A percentile compares a stretch with the other conserved stretches of the same genome.
phyloP scores from a whole-genome alignment of 2,797 vertebrate genomes.

The Megaceryle alcyon region DNA sequence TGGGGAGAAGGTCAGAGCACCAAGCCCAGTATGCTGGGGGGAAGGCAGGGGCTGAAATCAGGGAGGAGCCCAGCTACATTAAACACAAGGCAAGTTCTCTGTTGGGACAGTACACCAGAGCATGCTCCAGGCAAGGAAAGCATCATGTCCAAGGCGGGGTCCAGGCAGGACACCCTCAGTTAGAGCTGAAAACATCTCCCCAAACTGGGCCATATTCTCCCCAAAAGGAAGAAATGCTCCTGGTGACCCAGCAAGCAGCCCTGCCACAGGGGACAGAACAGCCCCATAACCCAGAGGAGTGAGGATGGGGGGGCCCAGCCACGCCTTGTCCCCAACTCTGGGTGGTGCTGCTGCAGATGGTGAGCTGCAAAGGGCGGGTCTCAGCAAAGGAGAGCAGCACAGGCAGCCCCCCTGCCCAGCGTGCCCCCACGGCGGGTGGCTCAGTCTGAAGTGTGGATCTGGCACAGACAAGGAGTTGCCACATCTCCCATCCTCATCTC shows the following conservation, averaged over 20 bases:
- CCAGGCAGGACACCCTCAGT: not conserved
- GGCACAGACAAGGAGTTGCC: rapidly evolving
- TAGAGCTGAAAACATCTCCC: not conserved
- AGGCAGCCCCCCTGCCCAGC: not conserved
- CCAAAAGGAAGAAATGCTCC: not conserved
- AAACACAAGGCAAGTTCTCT: not conserved
- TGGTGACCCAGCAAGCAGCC: not conserved
- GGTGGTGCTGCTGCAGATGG: not conserved
- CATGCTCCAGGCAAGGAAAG: not conserved
- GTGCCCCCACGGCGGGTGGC: not conserved
- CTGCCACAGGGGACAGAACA: not conserved
- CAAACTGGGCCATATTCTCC: not conserved
- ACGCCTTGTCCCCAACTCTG: not conserved
- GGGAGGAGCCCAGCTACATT: not conserved
- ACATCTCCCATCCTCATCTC: not conserved
- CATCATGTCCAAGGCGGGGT: not conserved
- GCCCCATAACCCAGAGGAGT: not conserved
- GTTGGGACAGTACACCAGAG: not conserved
- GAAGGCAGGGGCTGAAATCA: not conserved
- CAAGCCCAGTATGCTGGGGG: not conserved
- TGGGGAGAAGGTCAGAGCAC: not conserved
- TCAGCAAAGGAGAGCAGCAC: not conserved
- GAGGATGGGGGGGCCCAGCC: not conserved
- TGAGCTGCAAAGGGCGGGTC: not conserved
- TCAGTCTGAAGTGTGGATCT: not conserved